Percentiles rank a stretch among this genome's conserved stretches.
phyloP scores from a whole-genome alignment of 1,140 invertebrate genomes.

The Panagrolaimus sp. region DNA sequence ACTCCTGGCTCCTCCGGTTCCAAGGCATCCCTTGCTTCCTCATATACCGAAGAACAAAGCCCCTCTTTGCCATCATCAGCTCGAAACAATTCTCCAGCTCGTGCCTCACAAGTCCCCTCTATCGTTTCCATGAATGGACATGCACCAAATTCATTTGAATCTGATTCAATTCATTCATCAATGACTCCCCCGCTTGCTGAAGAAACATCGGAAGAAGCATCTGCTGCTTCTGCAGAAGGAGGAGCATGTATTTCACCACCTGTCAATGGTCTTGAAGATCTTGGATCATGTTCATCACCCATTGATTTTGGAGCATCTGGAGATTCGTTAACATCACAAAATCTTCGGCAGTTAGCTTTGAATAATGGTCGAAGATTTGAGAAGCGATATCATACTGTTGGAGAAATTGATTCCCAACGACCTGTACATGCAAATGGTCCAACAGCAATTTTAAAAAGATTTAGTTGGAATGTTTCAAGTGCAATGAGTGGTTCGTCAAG shows the following conservation, averaged over 20 bases:
- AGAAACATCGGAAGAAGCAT: slow-evolving; percentile 11
- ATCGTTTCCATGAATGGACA: neutral
- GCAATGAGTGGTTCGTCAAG: slow-evolving; percentile 36
- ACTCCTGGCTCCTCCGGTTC: slow-evolving; percentile 22
- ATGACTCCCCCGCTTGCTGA: neutral
- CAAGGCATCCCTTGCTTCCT: neutral
- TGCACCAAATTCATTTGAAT: neutral
- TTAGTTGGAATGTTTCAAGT: slow-evolving; percentile 52
- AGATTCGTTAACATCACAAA: slow-evolving; percentile 1
- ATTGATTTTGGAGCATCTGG: slow-evolving; percentile 7
- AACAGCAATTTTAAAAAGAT: slow-evolving; percentile 47
- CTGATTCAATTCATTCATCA: neutral
- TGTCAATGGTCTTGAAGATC: neutral
- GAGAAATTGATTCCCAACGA: slow-evolving; percentile 43
- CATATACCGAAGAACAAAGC: neutral
- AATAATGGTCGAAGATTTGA: slow-evolving; percentile 46
- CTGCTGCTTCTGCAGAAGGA: too few species aligned
- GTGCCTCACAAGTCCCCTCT: neutral
- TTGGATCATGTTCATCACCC: neutral
- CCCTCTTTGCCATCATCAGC: neutral
- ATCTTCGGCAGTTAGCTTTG: slow-evolving; percentile 8
- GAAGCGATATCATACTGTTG: slow-evolving; percentile 55
- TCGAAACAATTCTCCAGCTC: slow-evolving; percentile 5
- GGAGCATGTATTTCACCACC: slow-evolving; percentile 1
- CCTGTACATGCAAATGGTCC: slow-evolving; percentile 19